A percentile compares a stretch with the other conserved stretches of the same genome.
phyloP scores from a whole-genome alignment of 2,113 vertebrate species.

The Rhegmatorhina hoffmannsi region DNA sequence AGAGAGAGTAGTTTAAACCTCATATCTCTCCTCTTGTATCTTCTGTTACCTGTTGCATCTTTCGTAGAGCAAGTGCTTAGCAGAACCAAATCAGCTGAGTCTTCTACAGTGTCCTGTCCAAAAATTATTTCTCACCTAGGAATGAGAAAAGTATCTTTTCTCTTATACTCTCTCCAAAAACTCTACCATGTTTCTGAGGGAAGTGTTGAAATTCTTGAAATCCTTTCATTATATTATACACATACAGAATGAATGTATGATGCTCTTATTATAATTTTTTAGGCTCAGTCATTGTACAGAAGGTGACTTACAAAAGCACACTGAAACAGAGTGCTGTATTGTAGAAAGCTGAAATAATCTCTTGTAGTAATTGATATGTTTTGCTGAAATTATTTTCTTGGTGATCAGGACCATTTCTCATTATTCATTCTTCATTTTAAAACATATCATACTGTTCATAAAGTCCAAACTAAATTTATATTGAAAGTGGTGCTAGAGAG shows the following conservation, averaged over 20 bases:
- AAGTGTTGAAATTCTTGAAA: neutral
- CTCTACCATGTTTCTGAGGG: neutral
- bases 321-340: neutral
- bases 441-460: neutral
- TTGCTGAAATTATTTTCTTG: neutral
- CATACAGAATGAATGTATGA: neutral
- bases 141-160: neutral
- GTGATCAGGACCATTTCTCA: neutral
- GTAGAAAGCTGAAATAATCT: neutral
- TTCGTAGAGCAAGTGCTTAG: neutral
- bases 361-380: neutral
- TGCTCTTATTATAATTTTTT: neutral
- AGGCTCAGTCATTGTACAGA: neutral
- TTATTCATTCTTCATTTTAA: neutral
- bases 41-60: neutral
- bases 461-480: neutral
- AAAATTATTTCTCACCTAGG: neutral
- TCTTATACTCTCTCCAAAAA: neutral
- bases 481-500: neutral
- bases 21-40: neutral
- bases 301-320: neutral
- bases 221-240: neutral
- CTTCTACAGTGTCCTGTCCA: neutral
- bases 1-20: neutral
- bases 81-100: neutral